Base-by-base conservation (phyloP, 2,113 vertebrate genomes). In the Antechinus stuartii region DNA sequence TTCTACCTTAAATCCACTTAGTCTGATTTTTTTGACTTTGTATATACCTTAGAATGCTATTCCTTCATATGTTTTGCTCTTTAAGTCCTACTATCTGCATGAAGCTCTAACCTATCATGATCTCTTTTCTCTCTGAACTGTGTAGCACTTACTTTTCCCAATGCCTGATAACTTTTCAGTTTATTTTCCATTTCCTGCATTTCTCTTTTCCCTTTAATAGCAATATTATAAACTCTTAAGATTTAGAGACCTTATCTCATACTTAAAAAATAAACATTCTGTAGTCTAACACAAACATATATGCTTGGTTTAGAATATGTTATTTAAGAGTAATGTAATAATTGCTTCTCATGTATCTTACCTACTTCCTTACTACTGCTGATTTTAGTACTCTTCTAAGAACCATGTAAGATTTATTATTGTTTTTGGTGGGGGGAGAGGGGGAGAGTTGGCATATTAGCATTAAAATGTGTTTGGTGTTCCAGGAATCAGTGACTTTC, bases 401-500 rank as follows among this genome's bases (percentile, higher is more conserved):
- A 76, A 22, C 68, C 68, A 76, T 76, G 16, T 42, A 76, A 11
- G 16, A 76, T 76, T 76, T 68, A 30, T 35, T 68, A 47, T 47
- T 49, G 3, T 49, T 49, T 49, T 49, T 49, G 3, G 3, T 49
- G 49, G 7, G 14, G 35, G 16, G 5, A 42, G 47, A 90, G 25
- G 49, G 53, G 93, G 53, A 24, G 52, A 3, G 68, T 0, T 42
- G 90, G 49, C 61, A 49, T 49, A 49, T 49, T 49, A 49, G 49
- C 49, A 49, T 49, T 49, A 30, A 91, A 93, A 16, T 95, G 4
- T 97, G 54, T 93, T 96, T 97, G 96, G 42, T 97, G 26, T 96
- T 89, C 55, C 93, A 98, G 98, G 96, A 96, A 84, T 91, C 93
- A 8, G 8, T 98, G 96, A 97, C 98, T 22, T 98, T 98, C 92